Evolutionary conservation across 2,797 vertebrate genomes (phyloP).

Genomic region (Toxotes lorentzi): DNA sequence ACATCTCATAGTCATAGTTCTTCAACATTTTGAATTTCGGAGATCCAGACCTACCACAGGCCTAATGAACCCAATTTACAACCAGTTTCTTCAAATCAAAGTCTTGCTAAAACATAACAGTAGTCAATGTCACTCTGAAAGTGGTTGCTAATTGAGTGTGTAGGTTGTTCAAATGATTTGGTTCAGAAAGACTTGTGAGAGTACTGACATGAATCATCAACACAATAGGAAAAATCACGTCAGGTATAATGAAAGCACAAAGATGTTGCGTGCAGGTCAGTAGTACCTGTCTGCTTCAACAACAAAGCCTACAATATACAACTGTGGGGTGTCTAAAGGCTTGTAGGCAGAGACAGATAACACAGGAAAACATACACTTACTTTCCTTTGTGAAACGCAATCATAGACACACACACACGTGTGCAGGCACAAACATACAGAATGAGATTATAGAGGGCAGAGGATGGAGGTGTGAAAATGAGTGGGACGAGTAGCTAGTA

Average conservation of each 20-base stretch:
- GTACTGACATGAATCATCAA: constrained; percentile 33
- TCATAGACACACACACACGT: constrained; percentile 37
- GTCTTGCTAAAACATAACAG: not conserved
- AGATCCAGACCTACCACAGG: not conserved
- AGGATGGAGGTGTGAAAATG: constrained; percentile 79
- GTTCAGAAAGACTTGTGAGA: constrained; percentile 7
- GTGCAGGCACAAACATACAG: constrained; percentile 53
- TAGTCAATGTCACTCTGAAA: not conserved
- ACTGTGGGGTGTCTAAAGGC: constrained; percentile 6
- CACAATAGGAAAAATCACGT: constrained; percentile 23
- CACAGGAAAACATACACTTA: constrained; percentile 57
- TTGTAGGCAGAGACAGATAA: constrained; percentile 34
- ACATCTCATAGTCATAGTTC: not conserved
- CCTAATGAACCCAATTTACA: not conserved
- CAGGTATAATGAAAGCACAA: constrained; percentile 28
- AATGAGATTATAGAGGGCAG: constrained; percentile 47
- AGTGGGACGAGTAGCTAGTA: constrained; percentile 60
- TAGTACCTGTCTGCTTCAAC: constrained; percentile 18
- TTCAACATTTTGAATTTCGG: constrained; percentile 1
- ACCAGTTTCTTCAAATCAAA: constrained; percentile 22
- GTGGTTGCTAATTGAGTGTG: not conserved
- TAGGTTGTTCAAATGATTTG: constrained; percentile 11
- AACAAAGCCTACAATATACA: constrained; percentile 31
- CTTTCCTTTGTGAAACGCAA: constrained; percentile 48
- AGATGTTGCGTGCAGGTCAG: constrained; percentile 8